Conservation (phyloP, 2,113 vertebrate species). For the Notiomystis cincta region DNA sequence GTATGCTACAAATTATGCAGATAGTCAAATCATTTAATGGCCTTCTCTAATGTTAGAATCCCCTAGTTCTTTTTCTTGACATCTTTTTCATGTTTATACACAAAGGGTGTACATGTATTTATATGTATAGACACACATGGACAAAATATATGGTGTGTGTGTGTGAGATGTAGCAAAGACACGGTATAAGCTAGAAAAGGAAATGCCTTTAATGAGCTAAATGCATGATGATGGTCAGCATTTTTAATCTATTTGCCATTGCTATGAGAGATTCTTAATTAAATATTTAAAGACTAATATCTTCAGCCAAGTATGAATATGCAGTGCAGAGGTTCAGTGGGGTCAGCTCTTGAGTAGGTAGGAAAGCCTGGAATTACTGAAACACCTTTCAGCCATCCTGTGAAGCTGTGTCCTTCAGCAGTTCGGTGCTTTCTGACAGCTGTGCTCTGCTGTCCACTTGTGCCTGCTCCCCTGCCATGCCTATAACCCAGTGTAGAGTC, state of each 20-base stretch:
- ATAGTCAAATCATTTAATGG: background rate
- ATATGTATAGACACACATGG: background rate
- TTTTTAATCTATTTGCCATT: background rate
- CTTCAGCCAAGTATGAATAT: background rate
- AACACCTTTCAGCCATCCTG: background rate
- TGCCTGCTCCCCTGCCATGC: background rate
- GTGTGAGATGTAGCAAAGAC: background rate
- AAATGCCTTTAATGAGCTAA: background rate
- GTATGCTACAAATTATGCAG: background rate
- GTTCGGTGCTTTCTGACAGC: background rate
- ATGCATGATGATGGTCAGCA: background rate
- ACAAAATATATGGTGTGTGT: fast-evolving
- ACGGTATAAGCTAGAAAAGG: background rate
- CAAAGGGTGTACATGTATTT: background rate
- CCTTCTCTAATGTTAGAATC: background rate
- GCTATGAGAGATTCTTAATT: background rate
- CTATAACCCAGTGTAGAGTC: background rate
- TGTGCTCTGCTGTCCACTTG: background rate
- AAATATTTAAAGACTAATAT: background rate
- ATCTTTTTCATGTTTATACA: background rate
- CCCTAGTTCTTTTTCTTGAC: background rate
- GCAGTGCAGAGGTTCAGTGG: background rate
- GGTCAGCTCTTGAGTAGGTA: background rate
- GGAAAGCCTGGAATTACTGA: background rate
- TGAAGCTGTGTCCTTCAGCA: background rate